phyloP scores from a whole-genome alignment of 37 sponge, comb jelly and placozoan genomes.

The Mnemiopsis leidyi region DNA sequence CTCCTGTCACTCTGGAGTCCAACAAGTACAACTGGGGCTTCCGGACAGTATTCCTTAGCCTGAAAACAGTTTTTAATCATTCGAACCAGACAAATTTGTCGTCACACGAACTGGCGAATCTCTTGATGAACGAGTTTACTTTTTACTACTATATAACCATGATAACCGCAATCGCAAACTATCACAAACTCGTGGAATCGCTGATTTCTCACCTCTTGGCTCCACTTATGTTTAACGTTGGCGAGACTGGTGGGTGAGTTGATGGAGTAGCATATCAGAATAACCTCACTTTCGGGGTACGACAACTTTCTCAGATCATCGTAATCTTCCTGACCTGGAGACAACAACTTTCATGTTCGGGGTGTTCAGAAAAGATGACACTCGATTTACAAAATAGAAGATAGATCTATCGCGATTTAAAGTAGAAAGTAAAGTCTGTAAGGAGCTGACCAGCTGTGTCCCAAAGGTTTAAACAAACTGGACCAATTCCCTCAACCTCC shows the following conservation, averaged over 20 bases:
- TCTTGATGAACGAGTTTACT: no score
- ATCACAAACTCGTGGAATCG: no score
- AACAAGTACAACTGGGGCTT: neutral
- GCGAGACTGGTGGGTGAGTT: neutral
- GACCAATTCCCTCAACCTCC: conserved; percentile 3
- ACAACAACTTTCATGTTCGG: neutral
- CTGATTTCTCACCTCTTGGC: neutral
- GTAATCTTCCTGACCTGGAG: conserved; percentile 5
- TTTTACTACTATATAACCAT: no score
- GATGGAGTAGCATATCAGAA: neutral
- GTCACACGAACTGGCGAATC: no score
- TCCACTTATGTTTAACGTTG: conserved; percentile 9
- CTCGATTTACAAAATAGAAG: neutral
- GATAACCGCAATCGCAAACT: no score
- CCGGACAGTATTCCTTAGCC: neutral
- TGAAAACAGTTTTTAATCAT: no score
- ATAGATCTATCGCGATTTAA: no score
- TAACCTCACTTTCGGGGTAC: neutral
- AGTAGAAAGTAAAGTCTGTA: neutral
- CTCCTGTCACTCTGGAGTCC: neutral
- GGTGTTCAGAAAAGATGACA: neutral
- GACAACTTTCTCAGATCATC: neutral
- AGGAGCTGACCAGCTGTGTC: neutral
- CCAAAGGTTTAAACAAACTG: neutral
- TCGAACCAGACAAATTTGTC: no score